Conservation (phyloP, 92 coral and sea anemone species). For the Hydrozoanthus gracilis region DNA sequence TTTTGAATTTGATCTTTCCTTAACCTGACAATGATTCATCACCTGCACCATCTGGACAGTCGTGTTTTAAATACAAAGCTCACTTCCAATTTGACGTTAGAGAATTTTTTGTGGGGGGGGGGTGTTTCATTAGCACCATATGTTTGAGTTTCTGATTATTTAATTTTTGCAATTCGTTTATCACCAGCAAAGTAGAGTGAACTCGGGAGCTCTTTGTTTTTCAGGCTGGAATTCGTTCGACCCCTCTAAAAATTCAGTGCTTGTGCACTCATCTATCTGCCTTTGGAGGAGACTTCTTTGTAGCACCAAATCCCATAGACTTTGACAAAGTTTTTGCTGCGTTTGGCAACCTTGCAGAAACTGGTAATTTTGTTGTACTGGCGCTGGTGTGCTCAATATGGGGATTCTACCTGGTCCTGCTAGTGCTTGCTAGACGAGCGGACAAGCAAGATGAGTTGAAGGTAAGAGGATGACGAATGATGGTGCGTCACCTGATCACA, state of each 20-base stretch:
- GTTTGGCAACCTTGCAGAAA: constrained; percentile 78
- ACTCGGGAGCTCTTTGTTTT: too few species aligned
- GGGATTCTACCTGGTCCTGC: constrained; percentile 66
- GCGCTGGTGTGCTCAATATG: constrained; percentile 68
- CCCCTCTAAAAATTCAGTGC: constrained; percentile 71
- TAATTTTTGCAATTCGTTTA: too few species aligned
- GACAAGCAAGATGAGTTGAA: constrained; percentile 74
- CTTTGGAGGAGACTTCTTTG: constrained; percentile 92
- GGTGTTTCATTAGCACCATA: too few species aligned
- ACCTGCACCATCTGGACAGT: too few species aligned
- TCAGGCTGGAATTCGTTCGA: constrained; percentile 76
- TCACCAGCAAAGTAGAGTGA: too few species aligned
- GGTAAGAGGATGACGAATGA: constrained; percentile 34
- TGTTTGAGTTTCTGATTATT: too few species aligned
- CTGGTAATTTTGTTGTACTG: constrained; percentile 89
- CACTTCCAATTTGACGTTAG: too few species aligned
- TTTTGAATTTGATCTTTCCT: too few species aligned
- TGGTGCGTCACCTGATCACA: neutral
- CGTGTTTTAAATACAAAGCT: too few species aligned
- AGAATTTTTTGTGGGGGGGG: too few species aligned
- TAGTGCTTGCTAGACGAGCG: constrained; percentile 72
- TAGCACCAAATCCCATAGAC: constrained; percentile 92
- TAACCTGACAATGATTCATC: too few species aligned
- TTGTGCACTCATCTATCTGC: constrained; percentile 86
- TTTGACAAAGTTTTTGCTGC: constrained; percentile 92